Evolutionary conservation across 1,140 invertebrate species (phyloP).

Genomic region (Procambarus clarkii): DNA sequence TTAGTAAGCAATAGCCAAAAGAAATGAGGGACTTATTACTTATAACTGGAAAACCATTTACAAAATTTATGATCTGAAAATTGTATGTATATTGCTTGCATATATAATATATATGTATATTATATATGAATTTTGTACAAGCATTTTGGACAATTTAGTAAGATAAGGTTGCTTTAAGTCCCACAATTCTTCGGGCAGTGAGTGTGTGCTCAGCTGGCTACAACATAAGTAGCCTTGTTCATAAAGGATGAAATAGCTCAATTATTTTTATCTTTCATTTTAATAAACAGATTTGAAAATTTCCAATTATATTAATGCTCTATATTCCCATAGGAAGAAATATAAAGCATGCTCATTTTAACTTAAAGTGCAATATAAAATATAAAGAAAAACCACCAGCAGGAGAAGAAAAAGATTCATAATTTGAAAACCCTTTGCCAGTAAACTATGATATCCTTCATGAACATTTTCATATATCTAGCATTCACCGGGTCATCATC

Average conservation of each 20-base stretch:
- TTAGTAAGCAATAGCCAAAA: constrained; percentile 27
- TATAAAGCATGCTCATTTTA: too few species aligned
- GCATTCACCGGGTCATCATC: constrained; percentile 74
- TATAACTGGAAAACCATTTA: not conserved
- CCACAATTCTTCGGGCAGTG: constrained; percentile 2
- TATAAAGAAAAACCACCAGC: too few species aligned
- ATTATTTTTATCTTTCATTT: too few species aligned
- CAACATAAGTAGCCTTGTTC: constrained; percentile 26
- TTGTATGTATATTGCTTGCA: not conserved
- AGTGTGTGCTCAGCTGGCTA: constrained; percentile 34
- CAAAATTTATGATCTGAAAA: not conserved
- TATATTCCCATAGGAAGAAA: too few species aligned
- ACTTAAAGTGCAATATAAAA: too few species aligned
- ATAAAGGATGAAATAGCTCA: constrained; percentile 21
- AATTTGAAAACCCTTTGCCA: too few species aligned
- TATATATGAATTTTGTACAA: not conserved
- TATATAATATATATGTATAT: not conserved
- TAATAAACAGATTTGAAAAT: too few species aligned
- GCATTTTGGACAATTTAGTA: not conserved
- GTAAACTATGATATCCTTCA: constrained; percentile 23
- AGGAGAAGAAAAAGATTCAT: too few species aligned
- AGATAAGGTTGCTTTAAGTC: not conserved
- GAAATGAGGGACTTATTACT: not conserved
- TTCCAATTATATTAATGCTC: too few species aligned
- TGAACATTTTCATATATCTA: constrained; percentile 16